A percentile compares a stretch with the other conserved stretches of the same genome.
phyloP scores from a whole-genome alignment of 2,113 vertebrate species.

The Machaerirhynchus nigripectus region DNA sequence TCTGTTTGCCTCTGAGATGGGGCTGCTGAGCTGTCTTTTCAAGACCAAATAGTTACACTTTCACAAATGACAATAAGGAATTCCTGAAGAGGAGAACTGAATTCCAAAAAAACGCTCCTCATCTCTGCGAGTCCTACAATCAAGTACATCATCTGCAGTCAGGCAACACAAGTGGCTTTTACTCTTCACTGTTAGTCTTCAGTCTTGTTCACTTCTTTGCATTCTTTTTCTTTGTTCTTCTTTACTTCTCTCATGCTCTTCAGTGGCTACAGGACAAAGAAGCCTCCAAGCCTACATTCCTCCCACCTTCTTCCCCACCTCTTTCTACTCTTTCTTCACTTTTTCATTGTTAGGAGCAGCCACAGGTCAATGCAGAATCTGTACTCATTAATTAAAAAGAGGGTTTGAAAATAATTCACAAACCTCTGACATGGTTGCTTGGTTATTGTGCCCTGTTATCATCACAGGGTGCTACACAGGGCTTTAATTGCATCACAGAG shows the following conservation, averaged over 20 bases:
- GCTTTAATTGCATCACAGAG: neutral
- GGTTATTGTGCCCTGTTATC: neutral
- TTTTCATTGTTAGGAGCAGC: neutral
- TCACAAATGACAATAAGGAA: neutral
- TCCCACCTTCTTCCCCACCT: neutral
- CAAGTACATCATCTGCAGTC: too few relatives aligned
- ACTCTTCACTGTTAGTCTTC: neutral
- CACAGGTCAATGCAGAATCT: neutral
- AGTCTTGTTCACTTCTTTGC: neutral
- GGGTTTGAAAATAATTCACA: neutral
- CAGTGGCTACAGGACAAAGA: neutral
- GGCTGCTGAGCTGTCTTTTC: neutral
- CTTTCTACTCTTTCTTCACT: neutral
- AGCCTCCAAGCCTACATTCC: neutral
- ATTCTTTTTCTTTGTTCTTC: neutral
- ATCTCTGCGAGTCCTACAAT: neutral
- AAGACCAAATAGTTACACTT: neutral
- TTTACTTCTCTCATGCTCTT: neutral
- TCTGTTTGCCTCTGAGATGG: neutral
- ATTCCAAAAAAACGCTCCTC: neutral
- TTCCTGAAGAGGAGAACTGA: neutral
- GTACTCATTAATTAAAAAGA: neutral
- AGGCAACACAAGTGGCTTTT: neutral
- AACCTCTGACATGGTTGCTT: neutral
- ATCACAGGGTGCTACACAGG: neutral